Evolutionary conservation across 2,888 invertebrate species (phyloP).

Genomic region (Parnassius orleans): DNA sequence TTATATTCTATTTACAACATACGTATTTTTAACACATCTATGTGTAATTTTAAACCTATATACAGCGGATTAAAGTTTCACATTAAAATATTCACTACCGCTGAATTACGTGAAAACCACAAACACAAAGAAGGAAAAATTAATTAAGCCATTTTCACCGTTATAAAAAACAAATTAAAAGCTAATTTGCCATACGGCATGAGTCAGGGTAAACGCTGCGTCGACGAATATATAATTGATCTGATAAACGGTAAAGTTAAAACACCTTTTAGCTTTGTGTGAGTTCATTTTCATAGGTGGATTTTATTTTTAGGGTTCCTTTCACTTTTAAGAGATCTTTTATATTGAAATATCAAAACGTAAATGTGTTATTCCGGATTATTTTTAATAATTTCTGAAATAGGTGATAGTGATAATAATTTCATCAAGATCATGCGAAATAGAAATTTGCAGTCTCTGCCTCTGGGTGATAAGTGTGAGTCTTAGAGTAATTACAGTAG

Average conservation of each 20-base stretch:
- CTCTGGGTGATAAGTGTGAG: too few relatives aligned
- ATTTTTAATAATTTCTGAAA: too few relatives aligned
- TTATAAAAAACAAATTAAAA: conserved; percentile 33
- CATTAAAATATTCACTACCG: conserved; percentile 4
- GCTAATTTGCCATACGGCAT: conserved; percentile 33
- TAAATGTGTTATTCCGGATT: too few relatives aligned
- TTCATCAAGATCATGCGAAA: too few relatives aligned
- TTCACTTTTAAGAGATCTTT: neutral
- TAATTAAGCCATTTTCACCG: conserved; percentile 29
- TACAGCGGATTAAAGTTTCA: neutral
- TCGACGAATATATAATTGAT: conserved; percentile 40
- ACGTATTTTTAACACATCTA: too few relatives aligned
- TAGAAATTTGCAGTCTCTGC: too few relatives aligned
- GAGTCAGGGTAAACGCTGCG: conserved; percentile 29
- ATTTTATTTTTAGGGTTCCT: conserved; percentile 20
- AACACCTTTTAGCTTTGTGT: conserved; percentile 37
- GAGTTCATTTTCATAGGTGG: conserved; percentile 19
- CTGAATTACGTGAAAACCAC: conserved; percentile 2
- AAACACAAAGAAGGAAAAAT: conserved; percentile 22
- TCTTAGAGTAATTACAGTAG: too few relatives aligned
- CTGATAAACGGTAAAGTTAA: conserved; percentile 40
- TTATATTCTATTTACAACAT: too few relatives aligned
- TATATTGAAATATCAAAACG: neutral
- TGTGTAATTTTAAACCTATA: too few relatives aligned
- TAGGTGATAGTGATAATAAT: too few relatives aligned